Evolutionary conservation across 1,140 invertebrate genomes (phyloP), one percentile per base, ranked within the genome.

Genomic region (Lamellibrachia luymesi): DNA sequence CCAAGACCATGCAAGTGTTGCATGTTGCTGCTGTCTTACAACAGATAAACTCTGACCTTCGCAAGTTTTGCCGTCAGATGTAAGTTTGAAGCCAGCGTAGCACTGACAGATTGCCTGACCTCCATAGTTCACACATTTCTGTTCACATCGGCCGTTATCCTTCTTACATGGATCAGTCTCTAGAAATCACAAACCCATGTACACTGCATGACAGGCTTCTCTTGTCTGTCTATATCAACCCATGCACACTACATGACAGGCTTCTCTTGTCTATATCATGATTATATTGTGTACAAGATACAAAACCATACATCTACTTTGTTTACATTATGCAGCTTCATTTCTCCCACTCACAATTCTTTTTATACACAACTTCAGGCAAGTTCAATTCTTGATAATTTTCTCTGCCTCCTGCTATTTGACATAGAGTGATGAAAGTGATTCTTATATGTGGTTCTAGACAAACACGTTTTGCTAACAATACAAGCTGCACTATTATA

Each of bases 71-170:
- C 91, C n/a, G 91, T 93, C 93, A n/a, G 50, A n/a, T 22, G 50
- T 38, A 51, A 93, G 90, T 50, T 38, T 51, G 91, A 52, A 92
- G n/a, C 93, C 93, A n/a, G 90, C 64, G 25, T 92, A 52, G 93
- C 93, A 93, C 91, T 93, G 91, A 92, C 93, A 93, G n/a, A 92
- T 2, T 50, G 91, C 90, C 17, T 49, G 50, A 13, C 91, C 93
- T 5, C 91, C 90, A 89, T 64, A 80, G 64, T 97, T 97, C 27
- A 95, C 95, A 94, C 97, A 97, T 90, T 95, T 95, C 92, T 96
- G 97, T 50, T 95, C 95, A 95, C 96, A 97, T 51, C 96, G 96
- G 89, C 95, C 96, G 93, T 95, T 97, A 92, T 96, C 94, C 5
- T 94, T 93, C 92, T 94, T 94, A 94, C 96, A 96, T n/a, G 91